Base-by-base conservation (phyloP, 2,797 vertebrate genomes). In the Geotrypetes seraphini region DNA sequence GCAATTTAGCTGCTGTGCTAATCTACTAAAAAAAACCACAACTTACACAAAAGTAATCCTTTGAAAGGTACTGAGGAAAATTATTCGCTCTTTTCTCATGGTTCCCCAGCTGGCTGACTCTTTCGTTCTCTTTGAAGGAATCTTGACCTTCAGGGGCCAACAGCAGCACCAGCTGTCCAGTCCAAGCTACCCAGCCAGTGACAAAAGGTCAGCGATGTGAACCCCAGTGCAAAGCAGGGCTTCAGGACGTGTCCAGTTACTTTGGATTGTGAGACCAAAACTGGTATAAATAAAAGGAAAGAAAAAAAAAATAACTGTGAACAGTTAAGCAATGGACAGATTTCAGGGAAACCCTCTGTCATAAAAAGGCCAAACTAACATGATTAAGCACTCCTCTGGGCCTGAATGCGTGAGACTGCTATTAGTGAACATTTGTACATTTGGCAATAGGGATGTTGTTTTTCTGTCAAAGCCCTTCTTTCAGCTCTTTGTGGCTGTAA, bases 401-500 rank as follows among this genome's bases (percentile, higher is more conserved):
- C 36, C 43, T 53, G 17, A 17, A 62, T 58, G 52, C 56, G 1
- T 0, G 3, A 3, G 0, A 28, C 16, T 44, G 54, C 43, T 57
- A 48, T 62, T 57, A 56, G 50, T 2, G 43, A 67, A 41, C 66
- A 45, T 54, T 43, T 63, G 56, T 55, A 40, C 38, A 8, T 68
- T 63, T 69, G 57, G 52, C 62, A 54, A 36, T 25, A 53, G 53
- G 57, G 60, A 65, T 60, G 61, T 68, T 60, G 46, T 58, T 64
- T 65, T 35, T 25, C 35, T 57, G 33, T 13, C 73, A 64, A 66
- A 38, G 20, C 1, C 7, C 28, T 36, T 33, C 37, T 54, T 49
- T 44, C 34, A 44, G 28, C 33, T 20, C 23, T 47, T 13, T 24
- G 38, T 57, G 57, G 33, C 43, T 68, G 34, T 34, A 62, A 58